Conservation (phyloP, 2,888 invertebrate genomes). For the Agrenia bidenticulata region DNA sequence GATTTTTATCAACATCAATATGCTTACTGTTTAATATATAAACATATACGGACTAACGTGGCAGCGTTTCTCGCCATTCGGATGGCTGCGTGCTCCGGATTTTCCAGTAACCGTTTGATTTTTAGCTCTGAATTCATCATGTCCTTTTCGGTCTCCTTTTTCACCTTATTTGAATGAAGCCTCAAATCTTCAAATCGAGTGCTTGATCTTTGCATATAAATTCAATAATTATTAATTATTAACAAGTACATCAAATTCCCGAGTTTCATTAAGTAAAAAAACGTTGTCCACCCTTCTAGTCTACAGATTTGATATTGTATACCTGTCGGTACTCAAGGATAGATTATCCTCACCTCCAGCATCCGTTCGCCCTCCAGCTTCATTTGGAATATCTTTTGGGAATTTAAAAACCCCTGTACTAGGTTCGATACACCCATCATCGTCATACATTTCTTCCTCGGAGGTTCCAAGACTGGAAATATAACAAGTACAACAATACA, state of each 20-base stretch:
- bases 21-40: too few relatives aligned
- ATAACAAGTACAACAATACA: too few relatives aligned
- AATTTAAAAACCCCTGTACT: background rate
- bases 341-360: background rate
- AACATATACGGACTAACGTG: conserved; percentile 11
- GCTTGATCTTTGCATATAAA: conserved; percentile 4
- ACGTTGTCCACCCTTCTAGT: background rate
- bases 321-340: background rate
- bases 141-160: conserved; percentile 15
- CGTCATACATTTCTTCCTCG: background rate
- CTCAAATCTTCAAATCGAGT: background rate
- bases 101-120: conserved; percentile 30
- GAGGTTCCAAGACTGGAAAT: too few relatives aligned
- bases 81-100: conserved; percentile 32
- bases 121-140: conserved; percentile 26
- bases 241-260: too few relatives aligned
- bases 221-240: too few relatives aligned
- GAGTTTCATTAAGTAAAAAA: background rate
- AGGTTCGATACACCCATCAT: background rate
- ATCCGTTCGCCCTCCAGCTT: too few relatives aligned
- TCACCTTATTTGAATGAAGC: conserved; percentile 16
- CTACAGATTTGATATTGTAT: background rate
- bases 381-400: background rate
- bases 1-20: background rate
- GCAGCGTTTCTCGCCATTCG: conserved; percentile 29